phyloP scores from a whole-genome alignment of 1,140 invertebrate species.

The Drosophila busckii region DNA sequence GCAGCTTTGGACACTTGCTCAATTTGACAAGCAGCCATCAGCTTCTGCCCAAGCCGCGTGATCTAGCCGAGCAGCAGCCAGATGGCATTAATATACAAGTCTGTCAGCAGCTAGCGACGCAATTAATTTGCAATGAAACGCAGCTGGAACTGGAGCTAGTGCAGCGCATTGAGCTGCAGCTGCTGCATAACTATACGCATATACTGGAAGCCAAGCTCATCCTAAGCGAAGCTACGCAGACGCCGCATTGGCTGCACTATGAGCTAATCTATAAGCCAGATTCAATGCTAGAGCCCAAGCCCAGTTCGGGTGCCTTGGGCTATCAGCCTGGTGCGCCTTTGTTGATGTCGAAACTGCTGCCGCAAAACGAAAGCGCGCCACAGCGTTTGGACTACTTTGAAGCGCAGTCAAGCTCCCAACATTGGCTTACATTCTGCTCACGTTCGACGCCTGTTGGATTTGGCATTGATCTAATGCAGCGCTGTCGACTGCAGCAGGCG shows the following conservation, averaged over 20 bases:
- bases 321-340: conserved; percentile 54
- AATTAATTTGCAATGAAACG: conserved; percentile 13
- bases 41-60: conserved; percentile 28
- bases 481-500: conserved; percentile 43
- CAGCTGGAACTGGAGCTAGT: conserved; percentile 23
- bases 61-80: conserved; percentile 27
- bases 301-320: conserved; percentile 61
- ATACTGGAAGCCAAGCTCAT: conserved; percentile 33
- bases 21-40: conserved; percentile 42
- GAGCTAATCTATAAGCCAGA: conserved; percentile 12
- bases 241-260: conserved; percentile 35
- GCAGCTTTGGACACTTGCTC: conserved; percentile 27
- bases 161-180: conserved; percentile 31
- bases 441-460: conserved; percentile 24
- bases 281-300: conserved; percentile 3
- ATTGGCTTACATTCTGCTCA: conserved; percentile 49
- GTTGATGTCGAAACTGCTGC: conserved; percentile 31
- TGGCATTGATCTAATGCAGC: conserved; percentile 44
- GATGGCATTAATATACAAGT: conserved; percentile 28
- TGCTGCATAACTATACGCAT: conserved; percentile 54
- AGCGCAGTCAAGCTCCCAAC: not conserved
- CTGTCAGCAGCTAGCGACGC: conserved; percentile 16
- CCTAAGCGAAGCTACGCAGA: conserved; percentile 3
- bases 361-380: conserved; percentile 29
- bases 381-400: conserved; percentile 47